A percentile compares a stretch with the other conserved stretches of the same genome.
These are phyloP conservation scores for Drosophila micromelanica DNA, from an alignment of 1,140 invertebrate genomes.

Conservation along the genomic window DNA sequence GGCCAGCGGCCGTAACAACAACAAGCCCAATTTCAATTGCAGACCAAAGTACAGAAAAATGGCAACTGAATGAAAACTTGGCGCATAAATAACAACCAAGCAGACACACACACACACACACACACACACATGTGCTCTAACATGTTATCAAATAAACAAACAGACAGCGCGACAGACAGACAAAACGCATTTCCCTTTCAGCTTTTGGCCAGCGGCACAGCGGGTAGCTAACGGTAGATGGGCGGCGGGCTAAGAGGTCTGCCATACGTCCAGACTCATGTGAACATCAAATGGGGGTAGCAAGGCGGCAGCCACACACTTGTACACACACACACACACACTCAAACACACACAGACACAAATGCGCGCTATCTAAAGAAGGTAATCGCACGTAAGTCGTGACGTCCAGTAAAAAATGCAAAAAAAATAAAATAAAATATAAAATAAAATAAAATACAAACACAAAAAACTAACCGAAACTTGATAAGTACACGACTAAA, in stretches of 20 bases:
- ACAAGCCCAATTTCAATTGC: conserved; percentile 33
- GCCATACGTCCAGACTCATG: conserved; percentile 64
- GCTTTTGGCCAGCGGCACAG: conserved; percentile 61
- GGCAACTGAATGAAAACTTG: conserved; percentile 18
- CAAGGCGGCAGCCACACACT: conserved; percentile 30
- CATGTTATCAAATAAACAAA: conserved; percentile 81
- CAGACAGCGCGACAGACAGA: conserved; percentile 58
- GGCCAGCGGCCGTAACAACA: conserved; percentile 10
- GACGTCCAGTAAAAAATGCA: conserved; percentile 78
- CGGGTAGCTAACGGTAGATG: background rate
- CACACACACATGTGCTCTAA: conserved; percentile 43
- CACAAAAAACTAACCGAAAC: background rate
- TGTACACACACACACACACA: conserved; percentile 18
- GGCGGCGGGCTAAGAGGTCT: background rate
- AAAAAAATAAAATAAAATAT: conserved; percentile 35
- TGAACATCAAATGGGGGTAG: conserved; percentile 75
- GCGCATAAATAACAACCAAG: conserved; percentile 69
- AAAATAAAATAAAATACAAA: background rate
- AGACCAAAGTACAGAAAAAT: conserved; percentile 8
- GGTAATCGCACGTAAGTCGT: conserved; percentile 80
- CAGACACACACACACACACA: no score
- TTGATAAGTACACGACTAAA: background rate
- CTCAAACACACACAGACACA: conserved; percentile 18
- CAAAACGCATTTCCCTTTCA: conserved; percentile 55
- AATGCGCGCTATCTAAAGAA: conserved; percentile 58